Evolutionary conservation across 2,113 vertebrate species (phyloP).

Genomic region (Dunckerocampus dactyliophorus): DNA sequence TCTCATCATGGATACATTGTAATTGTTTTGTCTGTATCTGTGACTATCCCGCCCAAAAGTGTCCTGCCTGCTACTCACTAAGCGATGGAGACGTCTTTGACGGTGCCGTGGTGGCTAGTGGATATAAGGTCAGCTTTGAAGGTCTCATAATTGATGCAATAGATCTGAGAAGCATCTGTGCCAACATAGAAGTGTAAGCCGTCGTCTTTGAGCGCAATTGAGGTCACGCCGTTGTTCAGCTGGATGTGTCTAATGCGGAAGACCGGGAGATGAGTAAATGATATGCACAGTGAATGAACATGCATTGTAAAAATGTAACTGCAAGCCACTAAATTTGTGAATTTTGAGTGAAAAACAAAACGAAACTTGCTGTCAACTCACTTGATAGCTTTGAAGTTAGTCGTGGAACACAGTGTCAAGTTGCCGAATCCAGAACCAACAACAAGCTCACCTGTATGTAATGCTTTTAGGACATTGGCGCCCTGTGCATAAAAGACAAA

Average conservation of each 20-base stretch:
- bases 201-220: conserved; percentile 75
- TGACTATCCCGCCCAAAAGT: background rate
- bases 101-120: conserved; percentile 75
- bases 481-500: conserved; percentile 69
- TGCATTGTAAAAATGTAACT: no score
- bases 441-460: conserved; percentile 78
- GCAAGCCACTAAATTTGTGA: no score
- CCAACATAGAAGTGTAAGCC: conserved; percentile 81
- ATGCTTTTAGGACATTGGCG: conserved; percentile 71
- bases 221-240: conserved; percentile 80
- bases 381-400: conserved; percentile 80
- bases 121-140: conserved; percentile 80
- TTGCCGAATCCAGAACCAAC: conserved; percentile 82
- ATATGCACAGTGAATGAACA: background rate
- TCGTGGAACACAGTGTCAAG: conserved; percentile 77
- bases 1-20: background rate
- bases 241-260: conserved; percentile 70
- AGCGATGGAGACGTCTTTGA: conserved; percentile 76
- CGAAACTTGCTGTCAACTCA: conserved; percentile 54
- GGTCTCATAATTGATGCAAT: conserved; percentile 66
- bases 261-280: no score
- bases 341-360: background rate
- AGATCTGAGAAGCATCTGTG: conserved; percentile 79
- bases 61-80: conserved; percentile 71
- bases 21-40: no score